Base-by-base conservation (phyloP, 1,140 invertebrate species). In the Matsumurasca onukii region DNA sequence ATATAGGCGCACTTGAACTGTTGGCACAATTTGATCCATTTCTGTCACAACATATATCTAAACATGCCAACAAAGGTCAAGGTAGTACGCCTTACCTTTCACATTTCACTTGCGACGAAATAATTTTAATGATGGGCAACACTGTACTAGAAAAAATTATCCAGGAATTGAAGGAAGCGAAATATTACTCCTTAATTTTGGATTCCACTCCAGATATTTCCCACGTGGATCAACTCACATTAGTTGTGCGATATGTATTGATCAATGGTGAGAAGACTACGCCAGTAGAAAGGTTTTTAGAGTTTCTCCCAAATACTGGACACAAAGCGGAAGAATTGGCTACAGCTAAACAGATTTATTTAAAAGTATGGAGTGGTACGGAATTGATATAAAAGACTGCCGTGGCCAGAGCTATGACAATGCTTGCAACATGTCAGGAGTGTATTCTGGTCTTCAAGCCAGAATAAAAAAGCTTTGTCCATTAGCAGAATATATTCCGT, bases 331-430 rank as follows among this genome's bases (percentile, higher is more conserved):
- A 15, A 52, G 12, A 15, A 22, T 22, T 52, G 20, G 20, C 49
- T 12, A 17, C 34, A 45, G 34, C 9, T n/a, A n/a, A n/a, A n/a
- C n/a, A n/a, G n/a, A n/a, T 45, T 12, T 45, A 17, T 12, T 12
- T 45, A 45, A 45, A 9, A 12, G 34, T 12, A 45, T 45, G 17
- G 34, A 67, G 22, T 15, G 17, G 9, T 30, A 22, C 55, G 66
- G 30, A 31, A 31, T 66, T 15, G 22, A 70, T 22, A 39, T 66
- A n/a, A 30, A 24, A 20, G 25, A 74, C 63, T 74, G 70, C 25
- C 31, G 72, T 30, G 73, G 72, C 22, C 75, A 76, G 70, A 62
- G 69, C 13, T 72, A 77, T 59, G 74, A 76, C 48, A 75, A 73
- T 66, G 73, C 70, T 13, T 49, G 51, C 48, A 73, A 71, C 39